phyloP scores from a whole-genome alignment of 2,113 vertebrate genomes.

The Callaeas wilsoni region DNA sequence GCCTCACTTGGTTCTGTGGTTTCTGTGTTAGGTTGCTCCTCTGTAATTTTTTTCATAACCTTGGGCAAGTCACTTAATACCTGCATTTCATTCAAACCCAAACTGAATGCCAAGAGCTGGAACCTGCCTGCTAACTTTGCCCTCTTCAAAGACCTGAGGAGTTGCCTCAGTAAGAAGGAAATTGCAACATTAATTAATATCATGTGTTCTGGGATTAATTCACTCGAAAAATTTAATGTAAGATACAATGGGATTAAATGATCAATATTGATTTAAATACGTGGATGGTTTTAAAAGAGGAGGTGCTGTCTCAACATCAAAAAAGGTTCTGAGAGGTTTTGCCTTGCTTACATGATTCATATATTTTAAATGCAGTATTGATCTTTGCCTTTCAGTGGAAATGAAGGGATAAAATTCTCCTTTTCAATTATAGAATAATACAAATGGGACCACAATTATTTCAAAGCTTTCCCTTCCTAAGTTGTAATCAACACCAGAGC shows the following conservation, averaged over 20 bases:
- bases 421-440: background rate
- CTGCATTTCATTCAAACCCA: background rate
- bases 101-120: background rate
- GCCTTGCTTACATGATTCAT: background rate
- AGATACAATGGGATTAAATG: background rate
- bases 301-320: background rate
- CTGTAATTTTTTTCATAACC: background rate
- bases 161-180: background rate
- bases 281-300: background rate
- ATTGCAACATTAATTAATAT: background rate
- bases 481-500: background rate
- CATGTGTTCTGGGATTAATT: background rate
- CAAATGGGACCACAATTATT: background rate
- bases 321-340: background rate
- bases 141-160: background rate
- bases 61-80: background rate
- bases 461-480: background rate
- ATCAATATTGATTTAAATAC: background rate
- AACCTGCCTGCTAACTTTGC: background rate
- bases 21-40: background rate
- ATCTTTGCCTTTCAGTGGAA: background rate
- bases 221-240: background rate
- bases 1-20: background rate
- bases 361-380: background rate
- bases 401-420: background rate